Conservation (phyloP, 53 echinoderm and acorn worm genomes). For the Holothuria leucospilota region DNA sequence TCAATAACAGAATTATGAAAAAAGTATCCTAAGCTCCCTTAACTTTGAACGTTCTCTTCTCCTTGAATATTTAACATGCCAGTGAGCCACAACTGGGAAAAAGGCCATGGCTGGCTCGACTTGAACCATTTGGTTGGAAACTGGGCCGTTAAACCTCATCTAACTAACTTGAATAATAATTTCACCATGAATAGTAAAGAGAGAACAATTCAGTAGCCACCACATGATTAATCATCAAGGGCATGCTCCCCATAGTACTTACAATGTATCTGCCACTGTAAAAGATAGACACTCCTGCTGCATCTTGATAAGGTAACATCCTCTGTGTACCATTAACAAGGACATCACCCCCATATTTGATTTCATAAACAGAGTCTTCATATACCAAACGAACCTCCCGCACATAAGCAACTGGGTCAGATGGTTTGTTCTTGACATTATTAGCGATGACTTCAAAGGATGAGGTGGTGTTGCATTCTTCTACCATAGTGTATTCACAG, state of each 20-base stretch:
- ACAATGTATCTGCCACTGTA: conserved; percentile 58
- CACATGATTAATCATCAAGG: too few species aligned
- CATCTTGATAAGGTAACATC: conserved; percentile 34
- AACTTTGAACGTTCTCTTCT: too few species aligned
- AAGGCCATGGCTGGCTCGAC: too few species aligned
- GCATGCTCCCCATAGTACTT: conserved; percentile 27
- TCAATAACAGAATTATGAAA: too few species aligned
- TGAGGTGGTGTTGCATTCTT: conserved; percentile 49
- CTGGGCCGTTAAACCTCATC: too few species aligned
- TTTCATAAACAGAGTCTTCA: conserved; percentile 27
- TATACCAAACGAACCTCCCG: conserved; percentile 52
- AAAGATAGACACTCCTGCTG: conserved; percentile 58
- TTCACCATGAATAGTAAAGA: too few species aligned
- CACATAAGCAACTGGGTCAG: conserved; percentile 57
- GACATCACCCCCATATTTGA: conserved; percentile 52
- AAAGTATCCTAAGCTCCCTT: too few species aligned
- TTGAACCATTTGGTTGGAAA: too few species aligned
- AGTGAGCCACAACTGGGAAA: too few species aligned
- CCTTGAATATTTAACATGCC: too few species aligned
- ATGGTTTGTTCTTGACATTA: conserved; percentile 63
- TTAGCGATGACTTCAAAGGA: conserved; percentile 63
- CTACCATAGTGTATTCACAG: conserved; percentile 73
- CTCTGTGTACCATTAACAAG: conserved; percentile 49
- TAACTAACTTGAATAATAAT: too few species aligned
- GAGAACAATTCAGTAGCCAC: too few species aligned